phyloP scores from a whole-genome alignment of 2,888 invertebrate species.

The Euspilapteryx auroguttella region DNA sequence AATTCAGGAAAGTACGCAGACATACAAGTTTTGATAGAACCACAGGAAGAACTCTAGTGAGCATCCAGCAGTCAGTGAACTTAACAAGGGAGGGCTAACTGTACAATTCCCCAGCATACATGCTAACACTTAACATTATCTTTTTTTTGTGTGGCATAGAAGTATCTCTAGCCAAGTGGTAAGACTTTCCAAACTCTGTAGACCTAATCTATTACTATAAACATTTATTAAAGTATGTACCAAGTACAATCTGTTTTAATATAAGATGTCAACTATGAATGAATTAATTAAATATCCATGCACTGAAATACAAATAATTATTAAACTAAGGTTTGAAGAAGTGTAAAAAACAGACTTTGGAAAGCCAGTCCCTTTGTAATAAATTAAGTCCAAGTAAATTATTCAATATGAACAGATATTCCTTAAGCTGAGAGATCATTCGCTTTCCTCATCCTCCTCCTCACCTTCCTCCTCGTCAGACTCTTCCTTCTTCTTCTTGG shows the following conservation, averaged over 20 bases:
- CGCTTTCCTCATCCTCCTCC: conserved; percentile 66
- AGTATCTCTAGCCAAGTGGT: conserved; percentile 48
- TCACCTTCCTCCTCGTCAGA: conserved; percentile 67
- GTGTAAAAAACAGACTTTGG: conserved; percentile 38
- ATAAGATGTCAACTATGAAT: too few relatives aligned
- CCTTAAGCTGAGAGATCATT: conserved; percentile 56
- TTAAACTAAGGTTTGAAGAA: conserved; percentile 2
- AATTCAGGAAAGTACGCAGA: conserved; percentile 13
- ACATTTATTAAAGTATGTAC: conserved; percentile 25
- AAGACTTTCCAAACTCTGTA: conserved; percentile 57
- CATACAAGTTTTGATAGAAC: conserved; percentile 50
- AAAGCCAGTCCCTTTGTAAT: conserved; percentile 58
- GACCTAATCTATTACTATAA: conserved; percentile 9
- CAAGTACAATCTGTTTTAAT: too few relatives aligned
- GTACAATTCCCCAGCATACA: conserved; percentile 59
- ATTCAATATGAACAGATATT: conserved; percentile 57
- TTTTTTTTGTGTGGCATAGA: conserved; percentile 45
- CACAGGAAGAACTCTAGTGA: conserved; percentile 40
- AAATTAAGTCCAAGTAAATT: conserved; percentile 61
- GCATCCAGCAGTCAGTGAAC: conserved; percentile 57
- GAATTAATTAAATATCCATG: conserved; percentile 11
- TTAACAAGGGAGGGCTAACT: conserved; percentile 61
- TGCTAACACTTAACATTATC: conserved; percentile 59
- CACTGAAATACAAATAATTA: conserved; percentile 5
- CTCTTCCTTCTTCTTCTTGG: conserved; percentile 66